Evolutionary conservation across 2,113 vertebrate genomes (phyloP), one percentile per base, ranked within the genome.

Genomic region (Carassius carassius): DNA sequence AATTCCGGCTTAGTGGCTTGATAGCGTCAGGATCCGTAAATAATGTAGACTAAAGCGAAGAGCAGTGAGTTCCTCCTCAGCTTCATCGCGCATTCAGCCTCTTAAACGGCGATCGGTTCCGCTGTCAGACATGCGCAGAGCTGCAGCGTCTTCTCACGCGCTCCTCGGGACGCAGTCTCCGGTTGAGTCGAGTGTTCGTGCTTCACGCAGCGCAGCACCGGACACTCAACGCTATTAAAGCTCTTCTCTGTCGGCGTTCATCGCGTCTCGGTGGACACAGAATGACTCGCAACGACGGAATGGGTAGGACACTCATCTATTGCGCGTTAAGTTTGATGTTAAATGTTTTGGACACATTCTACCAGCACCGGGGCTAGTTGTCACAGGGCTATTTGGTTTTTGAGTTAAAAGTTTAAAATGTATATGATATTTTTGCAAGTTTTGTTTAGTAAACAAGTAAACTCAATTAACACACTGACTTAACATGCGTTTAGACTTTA

Each of bases 1-100:
- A 89, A 87, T 89, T 94, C 90, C 91, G 89, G 92, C 90, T 93
- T 92, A 91, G 87, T 81, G 92, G 91, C 92, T 93, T 91, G 92
- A 93, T 88, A 91, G 88, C 91, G 87, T 70, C 91, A 87, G 86
- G 83, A 93, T 94, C 90, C 91, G 93, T 92, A 92, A 94, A 89
- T 94, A 92, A 93, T 93, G 93, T 94, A 93, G 90, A 88, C 91
- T 92, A 91, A 89, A 90, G 81, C 41, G 86, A 67, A 58, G 49
- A 54, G 86, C 88, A 70, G 60, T 87, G 89, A 87, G 2, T 0
- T 85, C 37, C 41, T 41, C 41, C 32, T 44, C 19, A 84, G 87
- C 93, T 86, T 87, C 81, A 89, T 82, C 74, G 85, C 77, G 69
- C 29, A 85, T 87, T 87, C 85, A 79, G 74, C 62, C 86, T 76